Evolutionary conservation across 1,140 invertebrate species (phyloP), one percentile per base, ranked within the genome.

Genomic region (Drosophila littoralis): DNA sequence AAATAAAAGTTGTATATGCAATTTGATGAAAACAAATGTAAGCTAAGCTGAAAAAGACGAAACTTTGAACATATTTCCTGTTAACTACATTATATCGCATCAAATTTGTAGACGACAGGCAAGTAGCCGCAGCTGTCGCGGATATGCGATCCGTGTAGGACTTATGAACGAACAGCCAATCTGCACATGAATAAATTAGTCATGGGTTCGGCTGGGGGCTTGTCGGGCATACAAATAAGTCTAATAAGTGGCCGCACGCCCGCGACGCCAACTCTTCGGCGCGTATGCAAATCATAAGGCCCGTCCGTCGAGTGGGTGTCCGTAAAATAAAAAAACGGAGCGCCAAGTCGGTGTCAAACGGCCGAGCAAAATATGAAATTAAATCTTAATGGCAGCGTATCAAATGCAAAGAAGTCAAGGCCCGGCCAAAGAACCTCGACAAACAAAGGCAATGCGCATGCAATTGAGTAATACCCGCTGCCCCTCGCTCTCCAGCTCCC

Each of bases 391-490:
- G 75, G 46, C 66, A 67, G 73, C 75, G 69, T 79, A 88, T 77
- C 81, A 80, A 85, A 86, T 75, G 66, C 13, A 86, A 86, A 81
- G 78, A 60, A 85, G 82, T 86, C 82, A 86, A 86, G 83, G 79
- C 82, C 68, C 79, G 71, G 75, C 61, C 82, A 88, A 78, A 88
- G 81, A 81, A 81, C 77, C 63, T 35, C 48, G 63, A 67, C 46
- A 65, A 63, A 52, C 48, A 38, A 64, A 48, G 51, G 52, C 61
- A 63, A 55, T 17, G 50, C 78, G 51, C 42, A 64, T 69, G 81
- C 81, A 77, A 74, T 84, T 83, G 72, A 52, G 54, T 69, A 50
- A 36, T 59, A 46, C 51, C 32, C 51, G 61, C 60, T 55, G 65
- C 33, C 32, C 43, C 36, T 28, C 22, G 22, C 22, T 28, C 22